These are phyloP conservation scores for Syngnathus scovelli DNA, from an alignment of 2,113 vertebrate species.

Conservation along the genomic window DNA sequence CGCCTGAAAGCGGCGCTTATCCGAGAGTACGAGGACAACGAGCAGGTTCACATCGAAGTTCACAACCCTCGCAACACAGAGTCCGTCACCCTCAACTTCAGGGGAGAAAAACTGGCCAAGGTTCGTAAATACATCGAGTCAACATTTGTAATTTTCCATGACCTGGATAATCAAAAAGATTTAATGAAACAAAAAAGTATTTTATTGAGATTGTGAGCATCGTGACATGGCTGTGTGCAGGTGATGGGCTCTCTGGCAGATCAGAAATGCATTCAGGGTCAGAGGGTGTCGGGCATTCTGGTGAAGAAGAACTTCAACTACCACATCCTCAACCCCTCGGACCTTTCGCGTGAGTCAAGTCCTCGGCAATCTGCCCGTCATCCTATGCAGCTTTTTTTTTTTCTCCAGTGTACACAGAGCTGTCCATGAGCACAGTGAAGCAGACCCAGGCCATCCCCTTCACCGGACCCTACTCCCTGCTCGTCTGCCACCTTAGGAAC, in stretches of 20 bases:
- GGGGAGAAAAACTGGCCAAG: conserved; percentile 98
- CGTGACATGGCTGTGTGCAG: conserved; percentile 51
- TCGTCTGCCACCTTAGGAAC: conserved; percentile 84
- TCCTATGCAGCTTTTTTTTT: background rate
- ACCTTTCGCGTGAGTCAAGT: conserved; percentile 85
- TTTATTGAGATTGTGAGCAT: background rate
- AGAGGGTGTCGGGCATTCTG: conserved; percentile 93
- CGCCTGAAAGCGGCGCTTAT: conserved; percentile 93
- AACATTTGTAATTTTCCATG: too few relatives aligned
- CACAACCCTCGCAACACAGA: conserved; percentile 98
- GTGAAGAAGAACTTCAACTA: conserved; percentile 99
- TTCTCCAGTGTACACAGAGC: conserved; percentile 85
- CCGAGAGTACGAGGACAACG: conserved; percentile 94
- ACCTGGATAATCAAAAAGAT: too few relatives aligned
- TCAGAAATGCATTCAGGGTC: conserved; percentile 88
- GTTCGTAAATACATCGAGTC: conserved; percentile 49
- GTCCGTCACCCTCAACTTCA: conserved; percentile 94
- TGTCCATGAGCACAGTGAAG: conserved; percentile 96
- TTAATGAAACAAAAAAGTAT: too few relatives aligned
- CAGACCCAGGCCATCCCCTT: conserved; percentile 95
- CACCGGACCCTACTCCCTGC: conserved; percentile 84
- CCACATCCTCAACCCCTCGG: conserved; percentile 93
- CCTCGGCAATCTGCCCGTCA: background rate
- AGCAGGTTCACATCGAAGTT: conserved; percentile 94
- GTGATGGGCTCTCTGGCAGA: conserved; percentile 97